Base-by-base conservation (phyloP, 2,888 invertebrate species). In the Baccha elongata region DNA sequence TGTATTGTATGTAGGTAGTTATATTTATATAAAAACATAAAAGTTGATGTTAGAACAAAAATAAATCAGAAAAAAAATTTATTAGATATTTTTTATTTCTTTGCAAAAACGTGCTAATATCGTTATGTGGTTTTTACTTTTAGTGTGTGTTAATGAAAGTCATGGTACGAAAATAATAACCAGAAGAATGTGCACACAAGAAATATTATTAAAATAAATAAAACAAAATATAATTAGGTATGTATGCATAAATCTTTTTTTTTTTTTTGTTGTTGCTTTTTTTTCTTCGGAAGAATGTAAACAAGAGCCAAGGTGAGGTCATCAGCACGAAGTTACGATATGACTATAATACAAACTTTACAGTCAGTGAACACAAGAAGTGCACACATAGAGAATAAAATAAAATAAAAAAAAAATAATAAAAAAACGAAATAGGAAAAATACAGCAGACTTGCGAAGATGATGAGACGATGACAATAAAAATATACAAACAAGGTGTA, bases 251-350 rank as follows among this genome's bases (percentile, higher is more conserved):
- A 21, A 46, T n/a, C 15, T 21, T 40, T 40, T 13, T 13, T 23
- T 44, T 42, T 65, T 72, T 21, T 26, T 46, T 68, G 46, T 19
- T 60, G 44, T 68, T 62, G 15, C 15, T 60, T 50, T 60, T n/a
- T 60, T 55, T 17, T 29, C 37, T 58, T 52, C 11, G 21, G 29
- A 69, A 60, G 65, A 81, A 81, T 76, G 76, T 76, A 76, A 76
- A 81, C 71, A 81, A 81, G 65, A 71, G 58, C 71, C 71, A 76
- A 81, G 81, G 81, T 76, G 81, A 81, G 76, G 81, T 81, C 81
- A 81, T 76, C 81, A 81, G 67, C 79, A 79, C 72, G 73, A 65
- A 52, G 67, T 58, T 40, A 52, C 23, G n/a, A n/a, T n/a, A n/a
- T n/a, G n/a, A 37, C 53, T 62, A 21, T 32, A 73, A 29, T 29